A percentile compares a stretch with the other conserved stretches of the same genome.
Conservation (phyloP, 92 coral and sea anemone genomes). For the Micromussa lordhowensis region DNA sequence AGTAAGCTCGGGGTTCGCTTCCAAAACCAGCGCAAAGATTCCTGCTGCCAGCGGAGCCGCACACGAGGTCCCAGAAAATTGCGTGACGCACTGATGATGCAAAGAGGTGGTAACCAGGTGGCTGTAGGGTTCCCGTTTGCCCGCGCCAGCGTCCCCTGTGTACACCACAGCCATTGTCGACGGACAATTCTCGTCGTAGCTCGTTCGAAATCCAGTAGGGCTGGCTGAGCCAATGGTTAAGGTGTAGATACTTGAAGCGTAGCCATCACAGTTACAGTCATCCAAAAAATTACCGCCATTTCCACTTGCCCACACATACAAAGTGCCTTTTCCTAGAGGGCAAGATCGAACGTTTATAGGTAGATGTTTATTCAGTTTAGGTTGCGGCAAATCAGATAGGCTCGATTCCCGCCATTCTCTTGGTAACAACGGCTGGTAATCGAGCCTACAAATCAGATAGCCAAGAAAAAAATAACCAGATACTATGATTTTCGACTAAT, state of each 20-base stretch:
- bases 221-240: conserved; percentile 73
- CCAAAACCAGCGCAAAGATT: conserved; percentile 71
- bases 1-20: conserved; percentile 78
- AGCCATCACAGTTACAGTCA: conserved; percentile 78
- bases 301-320: conserved; percentile 89
- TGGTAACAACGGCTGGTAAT: too few species aligned
- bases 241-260: conserved; percentile 77
- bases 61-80: conserved; percentile 64
- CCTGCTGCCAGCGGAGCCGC: conserved; percentile 85
- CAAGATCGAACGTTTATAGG: not conserved
- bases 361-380: too few species aligned
- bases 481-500: too few species aligned
- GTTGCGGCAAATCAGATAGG: too few species aligned
- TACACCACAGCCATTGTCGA: conserved; percentile 76
- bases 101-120: conserved; percentile 72
- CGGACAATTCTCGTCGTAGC: conserved; percentile 75
- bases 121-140: conserved; percentile 9
- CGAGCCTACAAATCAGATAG: too few species aligned
- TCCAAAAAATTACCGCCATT: conserved; percentile 71
- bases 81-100: conserved; percentile 51
- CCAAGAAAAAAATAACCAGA: too few species aligned
- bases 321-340: conserved; percentile 66
- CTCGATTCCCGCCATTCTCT: too few species aligned
- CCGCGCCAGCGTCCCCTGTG: conserved; percentile 64
- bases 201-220: conserved; percentile 63